These are phyloP conservation scores for Macquaria australasica DNA, from an alignment of 2,113 vertebrate species.

Conservation along the genomic window DNA sequence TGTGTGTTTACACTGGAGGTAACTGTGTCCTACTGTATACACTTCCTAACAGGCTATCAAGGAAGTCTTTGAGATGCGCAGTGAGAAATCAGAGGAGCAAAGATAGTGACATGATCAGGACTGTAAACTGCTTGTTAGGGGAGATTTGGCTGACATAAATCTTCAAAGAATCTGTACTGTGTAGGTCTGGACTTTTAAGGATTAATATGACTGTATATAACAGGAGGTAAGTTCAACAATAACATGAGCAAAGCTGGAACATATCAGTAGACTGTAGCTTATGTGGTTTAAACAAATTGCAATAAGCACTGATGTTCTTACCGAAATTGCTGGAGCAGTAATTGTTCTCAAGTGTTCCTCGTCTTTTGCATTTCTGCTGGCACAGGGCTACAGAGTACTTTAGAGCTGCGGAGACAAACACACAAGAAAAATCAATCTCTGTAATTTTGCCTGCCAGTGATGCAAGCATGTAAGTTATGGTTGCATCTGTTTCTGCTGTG, in stretches of 20 bases:
- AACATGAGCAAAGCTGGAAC: constrained; percentile 4
- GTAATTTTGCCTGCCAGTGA: constrained; percentile 53
- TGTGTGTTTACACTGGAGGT: constrained; percentile 74
- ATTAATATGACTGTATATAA: not conserved
- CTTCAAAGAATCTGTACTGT: constrained; percentile 1
- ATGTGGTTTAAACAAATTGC: constrained; percentile 18
- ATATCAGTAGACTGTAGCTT: constrained; percentile 3
- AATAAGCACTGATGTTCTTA: constrained; percentile 80
- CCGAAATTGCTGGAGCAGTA: constrained; percentile 98
- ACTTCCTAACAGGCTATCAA: constrained; percentile 74
- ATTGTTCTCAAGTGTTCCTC: constrained; percentile 91
- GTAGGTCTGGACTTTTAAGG: not conserved
- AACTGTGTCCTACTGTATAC: constrained; percentile 74
- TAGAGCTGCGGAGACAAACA: constrained; percentile 83
- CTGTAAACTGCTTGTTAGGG: constrained; percentile 37
- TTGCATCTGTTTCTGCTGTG: constrained; percentile 36
- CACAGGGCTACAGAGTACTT: constrained; percentile 93
- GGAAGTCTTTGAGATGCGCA: constrained; percentile 75
- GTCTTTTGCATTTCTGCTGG: constrained; percentile 94
- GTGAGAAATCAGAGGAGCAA: constrained; percentile 61
- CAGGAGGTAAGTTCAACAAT: constrained; percentile 10
- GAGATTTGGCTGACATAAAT: constrained; percentile 32
- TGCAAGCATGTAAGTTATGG: constrained; percentile 22
- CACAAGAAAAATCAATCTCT: constrained; percentile 43
- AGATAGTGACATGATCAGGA: constrained; percentile 50